These are phyloP conservation scores for Nymphalis polychloros DNA, from an alignment of 2,888 invertebrate species.

Conservation along the genomic window DNA sequence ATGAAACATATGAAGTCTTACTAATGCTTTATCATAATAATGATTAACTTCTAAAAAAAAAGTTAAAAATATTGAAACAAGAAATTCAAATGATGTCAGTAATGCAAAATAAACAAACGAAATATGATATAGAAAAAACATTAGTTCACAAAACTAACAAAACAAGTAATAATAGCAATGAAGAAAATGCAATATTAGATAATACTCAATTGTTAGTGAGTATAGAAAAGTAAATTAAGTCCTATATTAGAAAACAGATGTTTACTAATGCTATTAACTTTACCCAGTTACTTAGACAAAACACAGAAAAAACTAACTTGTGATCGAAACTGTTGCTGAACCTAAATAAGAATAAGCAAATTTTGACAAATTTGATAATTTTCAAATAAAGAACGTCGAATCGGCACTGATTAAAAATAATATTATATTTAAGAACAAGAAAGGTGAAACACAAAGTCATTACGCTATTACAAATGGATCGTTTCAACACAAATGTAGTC, in stretches of 20 bases:
- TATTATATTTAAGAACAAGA: constrained; percentile 18
- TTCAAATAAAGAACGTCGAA: constrained; percentile 10
- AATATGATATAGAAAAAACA: too few relatives aligned
- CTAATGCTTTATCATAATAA: too few relatives aligned
- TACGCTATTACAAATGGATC: constrained; percentile 28
- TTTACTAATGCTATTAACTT: neutral
- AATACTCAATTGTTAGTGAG: too few relatives aligned
- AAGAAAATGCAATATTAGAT: too few relatives aligned
- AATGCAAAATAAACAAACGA: too few relatives aligned
- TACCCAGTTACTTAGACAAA: neutral
- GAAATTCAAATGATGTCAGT: too few relatives aligned
- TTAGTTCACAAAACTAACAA: too few relatives aligned
- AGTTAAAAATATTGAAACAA: too few relatives aligned
- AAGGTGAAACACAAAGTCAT: constrained; percentile 33
- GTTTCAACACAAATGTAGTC: constrained; percentile 20
- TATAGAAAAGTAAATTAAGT: too few relatives aligned
- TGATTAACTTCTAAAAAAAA: too few relatives aligned
- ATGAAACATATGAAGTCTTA: too few relatives aligned
- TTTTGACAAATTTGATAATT: constrained; percentile 24
- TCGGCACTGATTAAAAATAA: constrained; percentile 17
- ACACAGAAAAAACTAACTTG: neutral
- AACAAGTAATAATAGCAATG: too few relatives aligned
- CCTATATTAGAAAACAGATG: neutral
- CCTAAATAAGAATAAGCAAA: constrained; percentile 13
- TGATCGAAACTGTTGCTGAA: neutral